Percentiles rank a stretch among this genome's conserved stretches.
Conservation (phyloP, 2,888 invertebrate species). For the Pristionchus entomophagus region DNA sequence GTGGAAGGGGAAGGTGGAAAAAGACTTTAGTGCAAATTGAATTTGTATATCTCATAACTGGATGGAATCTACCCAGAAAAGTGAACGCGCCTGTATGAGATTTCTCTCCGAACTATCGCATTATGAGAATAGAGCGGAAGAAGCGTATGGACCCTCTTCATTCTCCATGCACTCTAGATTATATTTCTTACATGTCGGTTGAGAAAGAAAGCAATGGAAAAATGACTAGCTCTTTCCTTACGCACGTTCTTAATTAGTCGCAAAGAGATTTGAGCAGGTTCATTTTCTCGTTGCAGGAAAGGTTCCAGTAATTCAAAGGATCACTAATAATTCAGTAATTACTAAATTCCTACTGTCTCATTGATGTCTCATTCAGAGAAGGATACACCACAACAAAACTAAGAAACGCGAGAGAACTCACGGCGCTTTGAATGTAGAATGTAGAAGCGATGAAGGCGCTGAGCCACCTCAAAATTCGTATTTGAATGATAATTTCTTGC, state of each 20-base stretch:
- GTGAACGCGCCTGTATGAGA: no score
- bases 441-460: constrained; percentile 18
- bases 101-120: no score
- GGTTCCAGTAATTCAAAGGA: neutral
- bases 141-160: no score
- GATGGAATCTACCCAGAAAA: neutral
- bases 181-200: no score
- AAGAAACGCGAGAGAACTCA: neutral
- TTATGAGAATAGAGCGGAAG: no score
- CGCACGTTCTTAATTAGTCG: no score
- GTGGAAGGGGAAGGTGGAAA: neutral
- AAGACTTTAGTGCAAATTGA: neutral
- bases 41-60: neutral
- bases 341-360: neutral
- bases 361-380: no score
- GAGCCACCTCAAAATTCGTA: neutral
- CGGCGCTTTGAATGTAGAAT: constrained; percentile 38
- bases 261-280: neutral
- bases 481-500: no score
- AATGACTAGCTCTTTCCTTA: no score
- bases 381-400: no score
- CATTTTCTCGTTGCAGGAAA: neutral
- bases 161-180: no score
- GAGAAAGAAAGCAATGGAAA: neutral
- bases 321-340: neutral